Evolutionary conservation across 2,797 vertebrate species (phyloP), one percentile per base, ranked within the genome.

Genomic region (Halcyon badia): DNA sequence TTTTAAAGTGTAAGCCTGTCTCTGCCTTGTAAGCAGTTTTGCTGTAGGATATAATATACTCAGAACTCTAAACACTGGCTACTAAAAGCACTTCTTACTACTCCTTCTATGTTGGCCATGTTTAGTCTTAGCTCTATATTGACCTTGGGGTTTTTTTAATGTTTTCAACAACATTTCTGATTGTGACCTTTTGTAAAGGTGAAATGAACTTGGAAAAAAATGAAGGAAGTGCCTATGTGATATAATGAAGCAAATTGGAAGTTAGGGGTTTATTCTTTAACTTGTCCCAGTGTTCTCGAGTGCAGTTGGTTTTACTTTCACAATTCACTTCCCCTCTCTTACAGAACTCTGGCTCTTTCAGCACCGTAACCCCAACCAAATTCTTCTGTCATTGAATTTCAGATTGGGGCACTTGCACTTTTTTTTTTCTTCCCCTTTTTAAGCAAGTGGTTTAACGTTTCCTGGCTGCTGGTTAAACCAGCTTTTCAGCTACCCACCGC

Each of bases 191-290:
- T 80, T 61, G 35, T 60, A 60, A 87, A 91, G 69, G 84, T 52
- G 42, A 93, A 94, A 94, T 87, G 91, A 96, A 93, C 26, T 33
- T 66, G 44, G 22, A 48, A 48, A 21, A 20, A 56, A 25, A 49
- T 12, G 26, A 44, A 14, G 12, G 5, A 33, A 69, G 24, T 51
- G 64, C 61, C 41, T 46, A 4, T 21, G 42, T 49, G 81, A 37
- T 61, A 3, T 15, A 31, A 61, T 33, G 15, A 28, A 83, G 31
- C 41, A 25, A 16, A 18, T 6, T 46, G 31, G 30, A 19, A 68
- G 33, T 35, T 16, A 46, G 13, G 19, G 4, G 1, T 37, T 89
- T 56, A 11, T 80, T 58, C 35, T 33, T 64, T 20, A 33, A 42
- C 33, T 33, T 46, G 13, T 46, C 66, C 60, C 28, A 4, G 16